Conservation (phyloP, 1,140 invertebrate genomes). For the Heliconius hewitsoni region DNA sequence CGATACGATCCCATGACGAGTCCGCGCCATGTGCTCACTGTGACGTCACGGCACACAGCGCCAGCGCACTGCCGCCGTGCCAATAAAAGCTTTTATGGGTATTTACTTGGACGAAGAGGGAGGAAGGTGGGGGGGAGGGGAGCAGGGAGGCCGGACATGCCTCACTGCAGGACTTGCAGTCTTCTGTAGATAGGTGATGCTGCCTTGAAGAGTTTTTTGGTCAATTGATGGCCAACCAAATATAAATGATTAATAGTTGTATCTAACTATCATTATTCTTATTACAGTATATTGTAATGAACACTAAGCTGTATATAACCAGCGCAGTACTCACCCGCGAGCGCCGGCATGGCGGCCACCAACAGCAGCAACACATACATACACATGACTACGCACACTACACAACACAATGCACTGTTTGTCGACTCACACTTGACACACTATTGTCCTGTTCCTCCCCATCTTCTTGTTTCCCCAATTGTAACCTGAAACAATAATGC, state of each 20-base stretch:
- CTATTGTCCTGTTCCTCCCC: background rate
- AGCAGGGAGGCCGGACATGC: background rate
- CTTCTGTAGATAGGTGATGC: background rate
- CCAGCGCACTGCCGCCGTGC: constrained; percentile 9
- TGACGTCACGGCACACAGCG: constrained; percentile 19
- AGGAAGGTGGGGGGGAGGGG: background rate
- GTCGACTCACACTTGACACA: constrained; percentile 4
- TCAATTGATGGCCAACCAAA: background rate
- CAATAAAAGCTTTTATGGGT: constrained; percentile 29
- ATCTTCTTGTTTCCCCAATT: background rate
- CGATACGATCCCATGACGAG: constrained; percentile 21
- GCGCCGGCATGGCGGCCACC: constrained; percentile 42
- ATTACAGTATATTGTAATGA: no score
- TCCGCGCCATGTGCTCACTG: constrained; percentile 24
- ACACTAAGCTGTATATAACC: no score
- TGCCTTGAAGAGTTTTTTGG: background rate
- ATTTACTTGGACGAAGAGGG: background rate
- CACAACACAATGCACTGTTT: constrained; percentile 16
- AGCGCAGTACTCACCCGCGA: constrained; percentile 31
- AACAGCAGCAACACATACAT: constrained; percentile 33
- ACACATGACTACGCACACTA: constrained; percentile 16
- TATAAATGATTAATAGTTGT: background rate
- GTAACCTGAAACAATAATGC: background rate
- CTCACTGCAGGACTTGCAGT: background rate
- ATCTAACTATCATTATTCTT: no score